Base-by-base conservation (phyloP, 2,888 invertebrate genomes). In the Dryocosmus kuriphilus region DNA sequence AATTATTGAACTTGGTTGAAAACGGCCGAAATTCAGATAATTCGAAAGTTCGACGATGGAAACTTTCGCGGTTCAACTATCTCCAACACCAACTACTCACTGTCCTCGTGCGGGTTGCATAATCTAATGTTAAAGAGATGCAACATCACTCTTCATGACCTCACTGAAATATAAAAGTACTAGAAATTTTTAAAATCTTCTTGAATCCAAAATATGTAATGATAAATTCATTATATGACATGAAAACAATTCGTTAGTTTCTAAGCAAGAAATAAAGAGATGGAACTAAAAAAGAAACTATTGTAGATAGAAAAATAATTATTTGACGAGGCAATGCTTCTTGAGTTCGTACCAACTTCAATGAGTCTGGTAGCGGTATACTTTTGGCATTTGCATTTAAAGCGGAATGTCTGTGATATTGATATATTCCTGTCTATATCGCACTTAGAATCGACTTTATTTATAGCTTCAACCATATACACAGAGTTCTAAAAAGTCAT, bases 381-480 rank as follows among this genome's bases (percentile, higher is more conserved):
- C 65, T 65, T 41, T 65, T 51, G 71, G 77, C 38, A 88, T 88
- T 89, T 88, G 88, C 88, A 88, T 89, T 88, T 89, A 88, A 88
- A 89, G 83, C 86, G 85, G 81, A 78, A 81, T 83, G 83, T 80
- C 82, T 79, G 77, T 79, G 88, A 88, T 87, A 84, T 85, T 89
- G 87, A 89, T 89, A 86, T 87, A 90, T 89, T 84, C 86, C 83
- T 85, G 85, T 88, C 87, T 87, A 85, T 88, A 88, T 88, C 86
- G 84, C 79, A 81, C 80, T 84, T 85, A 84, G 85, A 80, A 88
- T 88, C 87, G 79, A 79, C 80, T 82, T 83, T 84, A 84, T 86
- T 84, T 84, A 85, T 83, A 60, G 83, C 77, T 63, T 67, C 62
- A 76, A 74, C 63, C 63, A 75, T 67, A 77, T 79, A 79, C 77